Base-by-base conservation (phyloP, 1,140 invertebrate genomes). In the Mylabris phalerata region DNA sequence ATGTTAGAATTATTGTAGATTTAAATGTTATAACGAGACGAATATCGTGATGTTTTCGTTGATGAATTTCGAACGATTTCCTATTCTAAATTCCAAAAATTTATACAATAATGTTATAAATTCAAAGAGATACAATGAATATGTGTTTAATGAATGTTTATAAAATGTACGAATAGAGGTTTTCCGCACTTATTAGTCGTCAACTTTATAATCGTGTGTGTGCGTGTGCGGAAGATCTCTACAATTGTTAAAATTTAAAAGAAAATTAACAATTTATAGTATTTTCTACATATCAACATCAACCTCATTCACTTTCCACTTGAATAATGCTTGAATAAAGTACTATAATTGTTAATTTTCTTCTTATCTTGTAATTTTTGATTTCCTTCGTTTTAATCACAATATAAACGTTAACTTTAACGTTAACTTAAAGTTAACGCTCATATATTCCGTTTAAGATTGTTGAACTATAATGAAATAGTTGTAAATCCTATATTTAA, bases 1-100 rank as follows among this genome's bases (percentile, higher is more conserved):
- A 24, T 32, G 57, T 52, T 59, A 47, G 50, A 52, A 44, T 40
- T 50, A 52, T 59, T 43, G 32, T 54, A 58, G 55, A 1, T 45
- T 43, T 61, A 50, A 51, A 61, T 62, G 60, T 62, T 62, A 62
- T 62, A 62, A 62, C 60, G 60, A 62, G 60, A 62, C 50, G 40
- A 44, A 60, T 44, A 26, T 49, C 25, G 41, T 43, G 44, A 48
- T 55, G 13, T 52, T 10, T 51, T 51, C 42, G 3, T 52, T 47
- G 11, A 51, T 58, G 19, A 32, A 5, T 32, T 32, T 32, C 32
- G 32, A 32, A 32, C 32, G 32, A 32, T 32, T 32, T 32, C 32
- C 32, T 32, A 50, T 57, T 50, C 56, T 57, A 57, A 57, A 57
- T 57, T 57, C 39, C 39, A 49, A 27, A 19, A 32, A 45, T 48